phyloP scores from a whole-genome alignment of 2,113 vertebrate genomes.

The Gambusia affinis region DNA sequence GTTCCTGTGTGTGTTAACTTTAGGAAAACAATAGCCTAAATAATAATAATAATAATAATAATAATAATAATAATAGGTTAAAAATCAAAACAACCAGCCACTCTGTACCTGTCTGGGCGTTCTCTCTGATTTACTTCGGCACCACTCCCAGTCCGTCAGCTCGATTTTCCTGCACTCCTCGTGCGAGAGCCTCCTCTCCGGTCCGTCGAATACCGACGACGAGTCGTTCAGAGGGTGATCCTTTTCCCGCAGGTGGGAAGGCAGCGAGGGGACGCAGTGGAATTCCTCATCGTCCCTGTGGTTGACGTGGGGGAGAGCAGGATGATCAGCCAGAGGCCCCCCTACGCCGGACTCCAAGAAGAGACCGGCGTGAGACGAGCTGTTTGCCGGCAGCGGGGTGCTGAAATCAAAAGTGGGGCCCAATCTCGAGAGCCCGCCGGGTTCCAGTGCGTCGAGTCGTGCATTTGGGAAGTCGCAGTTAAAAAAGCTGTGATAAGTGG shows the following conservation, averaged over 20 bases:
- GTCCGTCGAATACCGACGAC: conserved; percentile 73
- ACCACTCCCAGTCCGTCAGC: conserved; percentile 96
- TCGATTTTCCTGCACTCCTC: conserved; percentile 86
- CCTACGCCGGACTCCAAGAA: conserved; percentile 60
- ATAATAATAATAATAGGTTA: too few relatives aligned
- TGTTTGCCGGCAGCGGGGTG: conserved; percentile 76
- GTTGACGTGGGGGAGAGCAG: conserved; percentile 45
- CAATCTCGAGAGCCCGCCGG: conserved; percentile 49
- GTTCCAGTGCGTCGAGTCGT: conserved; percentile 59
- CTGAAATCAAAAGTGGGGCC: conserved; percentile 80
- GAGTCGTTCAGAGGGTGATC: conserved; percentile 63
- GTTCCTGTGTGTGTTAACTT: conserved; percentile 25
- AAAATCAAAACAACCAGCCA: conserved; percentile 4
- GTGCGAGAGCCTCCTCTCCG: conserved; percentile 87
- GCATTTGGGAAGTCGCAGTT: conserved; percentile 71
- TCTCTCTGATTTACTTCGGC: conserved; percentile 94
- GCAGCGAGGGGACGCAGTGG: conserved; percentile 36
- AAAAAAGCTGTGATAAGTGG: conserved; percentile 78
- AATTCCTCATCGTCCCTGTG: conserved; percentile 53
- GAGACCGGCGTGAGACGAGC: conserved; percentile 73
- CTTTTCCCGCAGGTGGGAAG: conserved; percentile 65
- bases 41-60: too few relatives aligned
- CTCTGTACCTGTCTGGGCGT: conserved; percentile 90
- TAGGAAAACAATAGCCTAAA: conserved; percentile 11
- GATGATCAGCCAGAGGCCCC: conserved; percentile 47